These are phyloP conservation scores for Raja brachyura DNA, from an alignment of 2,113 vertebrate species.

Conservation along the genomic window DNA sequence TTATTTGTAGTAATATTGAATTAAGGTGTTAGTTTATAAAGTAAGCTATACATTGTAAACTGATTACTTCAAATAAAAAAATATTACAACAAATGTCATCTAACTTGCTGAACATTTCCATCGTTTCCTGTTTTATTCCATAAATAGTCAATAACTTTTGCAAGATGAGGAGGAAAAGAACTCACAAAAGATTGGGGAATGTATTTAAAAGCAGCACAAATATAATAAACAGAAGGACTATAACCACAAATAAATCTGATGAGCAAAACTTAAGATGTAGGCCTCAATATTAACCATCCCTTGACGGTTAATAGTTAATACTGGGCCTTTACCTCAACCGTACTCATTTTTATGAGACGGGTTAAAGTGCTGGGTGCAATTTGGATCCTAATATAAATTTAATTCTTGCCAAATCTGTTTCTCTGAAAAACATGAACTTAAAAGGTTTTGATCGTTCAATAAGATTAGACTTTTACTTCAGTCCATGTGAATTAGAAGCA, in stretches of 20 bases:
- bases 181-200: not conserved
- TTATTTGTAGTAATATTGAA: too few species aligned
- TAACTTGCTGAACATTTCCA: too few species aligned
- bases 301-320: not conserved
- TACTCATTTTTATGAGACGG: not conserved
- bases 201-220: not conserved
- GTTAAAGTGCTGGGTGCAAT: not conserved
- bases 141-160: too few species aligned
- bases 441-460: too few species aligned
- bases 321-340: not conserved
- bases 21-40: too few species aligned
- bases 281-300: not conserved
- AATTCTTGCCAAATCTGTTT: not conserved
- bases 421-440: not conserved
- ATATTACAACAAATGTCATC: too few species aligned
- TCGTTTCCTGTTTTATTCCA: too few species aligned
- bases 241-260: not conserved
- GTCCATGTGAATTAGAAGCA: too few species aligned
- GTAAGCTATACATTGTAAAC: too few species aligned
- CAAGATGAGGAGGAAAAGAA: not conserved
- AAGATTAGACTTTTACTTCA: too few species aligned
- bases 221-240: not conserved
- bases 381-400: not conserved
- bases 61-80: too few species aligned
- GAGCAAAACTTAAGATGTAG: not conserved